These are phyloP conservation scores for Cheilosia vulpina DNA, from an alignment of 2,888 invertebrate species.

Conservation along the genomic window DNA sequence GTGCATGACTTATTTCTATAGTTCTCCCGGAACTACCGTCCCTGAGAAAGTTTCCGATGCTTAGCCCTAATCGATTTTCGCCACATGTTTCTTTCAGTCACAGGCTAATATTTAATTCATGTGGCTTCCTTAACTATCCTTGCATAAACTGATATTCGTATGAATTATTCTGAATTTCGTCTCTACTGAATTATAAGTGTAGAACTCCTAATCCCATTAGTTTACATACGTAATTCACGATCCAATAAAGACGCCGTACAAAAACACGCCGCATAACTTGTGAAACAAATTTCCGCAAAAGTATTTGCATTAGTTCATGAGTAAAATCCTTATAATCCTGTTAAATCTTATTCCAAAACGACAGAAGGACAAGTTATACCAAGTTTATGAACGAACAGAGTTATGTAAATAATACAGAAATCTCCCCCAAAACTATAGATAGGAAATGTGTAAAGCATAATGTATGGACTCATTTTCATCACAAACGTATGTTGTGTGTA, in stretches of 20 bases:
- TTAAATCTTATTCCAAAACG: neutral
- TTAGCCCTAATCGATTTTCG: no score
- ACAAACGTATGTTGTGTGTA: slow-evolving; percentile 8
- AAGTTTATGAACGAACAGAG: neutral
- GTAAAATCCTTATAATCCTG: slow-evolving; percentile 12
- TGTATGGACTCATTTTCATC: slow-evolving; percentile 22
- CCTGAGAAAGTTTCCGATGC: no score
- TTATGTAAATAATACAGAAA: slow-evolving; percentile 1
- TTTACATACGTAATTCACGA: neutral
- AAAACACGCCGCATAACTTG: neutral
- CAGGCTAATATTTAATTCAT: no score
- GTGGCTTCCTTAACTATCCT: no score
- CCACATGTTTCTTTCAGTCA: no score
- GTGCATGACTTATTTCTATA: no score
- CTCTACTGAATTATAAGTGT: neutral
- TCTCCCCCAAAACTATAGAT: slow-evolving; percentile 13
- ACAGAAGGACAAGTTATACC: neutral
- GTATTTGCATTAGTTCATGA: neutral
- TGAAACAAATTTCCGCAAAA: neutral
- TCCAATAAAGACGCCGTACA: neutral
- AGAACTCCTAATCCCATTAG: neutral
- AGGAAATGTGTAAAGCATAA: slow-evolving; percentile 13
- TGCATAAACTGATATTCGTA: no score
- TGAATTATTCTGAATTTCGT: no score
- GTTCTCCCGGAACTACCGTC: no score